Evolutionary conservation across 2,888 invertebrate genomes (phyloP), one percentile per base, ranked within the genome.

Genomic region (Drosophila setosimentum): DNA sequence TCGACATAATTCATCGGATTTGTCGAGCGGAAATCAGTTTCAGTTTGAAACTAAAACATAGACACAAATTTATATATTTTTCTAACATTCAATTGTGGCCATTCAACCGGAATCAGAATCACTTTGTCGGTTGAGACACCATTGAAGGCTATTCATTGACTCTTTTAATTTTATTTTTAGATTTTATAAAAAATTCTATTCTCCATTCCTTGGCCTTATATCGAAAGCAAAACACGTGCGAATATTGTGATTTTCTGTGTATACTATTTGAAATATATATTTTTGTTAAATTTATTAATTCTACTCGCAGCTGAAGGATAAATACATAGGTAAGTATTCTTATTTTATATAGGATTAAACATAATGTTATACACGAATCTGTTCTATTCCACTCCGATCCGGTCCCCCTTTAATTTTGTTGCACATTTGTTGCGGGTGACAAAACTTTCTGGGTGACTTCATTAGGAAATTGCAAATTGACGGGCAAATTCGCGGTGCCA

Each of bases 1-100:
- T 62, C 76, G 68, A 79, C 87, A 89, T 85, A 87, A 85, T 83
- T 89, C 84, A 83, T 79, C 73, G 73, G 76, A 71, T 71, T 58
- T 61, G 75, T 66, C 79, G 59, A 89, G 58, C 85, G 89, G 89
- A 86, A 87, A 80, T 84, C 73, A 70, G 72, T 71, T 85, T 82
- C 42, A 61, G 45, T 40, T 73, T 6, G 68, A 35, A 54, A 68
- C 29, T n/a, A 24, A n/a, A 51, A 8, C 6, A 32, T 49, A 35
- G 11, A 45, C 33, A 8, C 11, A 50, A n/a, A 50, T 40, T 61
- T 24, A 45, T 16, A 29, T 53, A 6, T 21, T 48, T n/a, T 32
- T n/a, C 27, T 45, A 54, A n/a, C 45, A 50, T 32, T 16, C 27
- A 16, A 30, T 48, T 49, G 55, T 57, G n/a, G 50, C 68, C 57